Conservation (phyloP, 2,797 vertebrate genomes). For the Enoplosus armatus region DNA sequence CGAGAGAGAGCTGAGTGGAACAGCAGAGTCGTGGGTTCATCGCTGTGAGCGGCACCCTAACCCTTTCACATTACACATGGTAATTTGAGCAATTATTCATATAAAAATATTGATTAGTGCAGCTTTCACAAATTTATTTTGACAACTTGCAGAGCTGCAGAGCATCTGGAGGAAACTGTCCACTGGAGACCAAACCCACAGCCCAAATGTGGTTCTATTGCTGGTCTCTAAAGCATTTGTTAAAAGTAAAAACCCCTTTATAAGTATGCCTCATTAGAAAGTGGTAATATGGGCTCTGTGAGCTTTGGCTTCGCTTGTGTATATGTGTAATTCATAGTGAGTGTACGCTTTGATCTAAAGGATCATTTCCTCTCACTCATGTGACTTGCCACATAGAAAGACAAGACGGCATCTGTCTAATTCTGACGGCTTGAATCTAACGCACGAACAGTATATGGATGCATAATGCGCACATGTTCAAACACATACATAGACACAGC, state of each 20-base stretch:
- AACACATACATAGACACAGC: conserved; percentile 17
- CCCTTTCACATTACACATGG: too few relatives aligned
- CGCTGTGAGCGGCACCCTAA: background rate
- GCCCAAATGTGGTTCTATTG: background rate
- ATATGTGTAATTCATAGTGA: conserved; percentile 24
- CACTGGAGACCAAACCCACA: background rate
- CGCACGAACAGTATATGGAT: conserved; percentile 9
- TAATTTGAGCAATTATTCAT: background rate
- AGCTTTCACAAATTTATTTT: background rate
- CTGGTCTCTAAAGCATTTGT: conserved; percentile 12
- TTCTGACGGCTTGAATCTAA: conserved; percentile 54
- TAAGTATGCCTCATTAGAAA: background rate
- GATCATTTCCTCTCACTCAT: conserved; percentile 16
- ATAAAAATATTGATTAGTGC: conserved; percentile 1
- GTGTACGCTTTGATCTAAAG: conserved; percentile 45
- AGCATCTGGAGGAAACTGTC: background rate
- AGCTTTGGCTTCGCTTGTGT: background rate
- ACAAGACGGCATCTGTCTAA: conserved; percentile 33
- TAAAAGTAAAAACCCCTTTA: background rate
- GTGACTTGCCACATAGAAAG: conserved; percentile 7
- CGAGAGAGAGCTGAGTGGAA: background rate
- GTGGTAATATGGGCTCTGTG: background rate
- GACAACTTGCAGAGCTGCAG: background rate
- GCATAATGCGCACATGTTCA: conserved; percentile 39
- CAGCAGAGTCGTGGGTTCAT: background rate